Percentiles rank a stretch among this genome's conserved stretches.
These are phyloP conservation scores for Malthinus seriepunctatus DNA, from an alignment of 2,888 invertebrate genomes.

Conservation along the genomic window DNA sequence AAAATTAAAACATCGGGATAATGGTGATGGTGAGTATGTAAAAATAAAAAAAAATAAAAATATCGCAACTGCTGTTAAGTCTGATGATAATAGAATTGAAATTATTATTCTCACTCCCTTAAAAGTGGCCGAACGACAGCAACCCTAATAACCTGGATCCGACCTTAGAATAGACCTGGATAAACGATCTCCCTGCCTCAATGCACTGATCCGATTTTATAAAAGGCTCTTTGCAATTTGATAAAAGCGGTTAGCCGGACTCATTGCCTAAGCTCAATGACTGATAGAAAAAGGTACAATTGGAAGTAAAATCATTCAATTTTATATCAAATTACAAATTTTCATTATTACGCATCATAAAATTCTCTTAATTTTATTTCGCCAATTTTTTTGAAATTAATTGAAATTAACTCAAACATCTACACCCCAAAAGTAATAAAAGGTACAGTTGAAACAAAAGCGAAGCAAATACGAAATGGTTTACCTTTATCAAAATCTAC, in stretches of 20 bases:
- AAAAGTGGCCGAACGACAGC: constrained; percentile 25
- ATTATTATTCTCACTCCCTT: constrained; percentile 36
- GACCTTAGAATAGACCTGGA: constrained; percentile 42
- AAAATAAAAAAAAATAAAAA: not conserved
- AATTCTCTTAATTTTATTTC: constrained; percentile 29
- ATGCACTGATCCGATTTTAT: constrained; percentile 52
- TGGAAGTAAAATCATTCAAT: constrained; percentile 39
- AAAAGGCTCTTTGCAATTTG: constrained; percentile 53
- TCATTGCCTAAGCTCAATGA: constrained; percentile 46
- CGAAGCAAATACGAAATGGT: not conserved
- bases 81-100: constrained; percentile 35
- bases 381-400: too few relatives aligned
- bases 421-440: too few relatives aligned
- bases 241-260: constrained; percentile 52
- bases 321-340: constrained; percentile 39
- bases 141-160: constrained; percentile 34
- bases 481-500: constrained; percentile 13
- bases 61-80: not conserved
- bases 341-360: constrained; percentile 18
- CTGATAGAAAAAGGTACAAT: constrained; percentile 41
- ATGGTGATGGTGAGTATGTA: too few relatives aligned
- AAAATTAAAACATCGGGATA: not conserved
- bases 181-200: constrained; percentile 47
- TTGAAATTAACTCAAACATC: too few relatives aligned
- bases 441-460: constrained; percentile 9